Base-by-base conservation (phyloP, 2,797 vertebrate species). In the Hapalemur alaotrensis region DNA sequence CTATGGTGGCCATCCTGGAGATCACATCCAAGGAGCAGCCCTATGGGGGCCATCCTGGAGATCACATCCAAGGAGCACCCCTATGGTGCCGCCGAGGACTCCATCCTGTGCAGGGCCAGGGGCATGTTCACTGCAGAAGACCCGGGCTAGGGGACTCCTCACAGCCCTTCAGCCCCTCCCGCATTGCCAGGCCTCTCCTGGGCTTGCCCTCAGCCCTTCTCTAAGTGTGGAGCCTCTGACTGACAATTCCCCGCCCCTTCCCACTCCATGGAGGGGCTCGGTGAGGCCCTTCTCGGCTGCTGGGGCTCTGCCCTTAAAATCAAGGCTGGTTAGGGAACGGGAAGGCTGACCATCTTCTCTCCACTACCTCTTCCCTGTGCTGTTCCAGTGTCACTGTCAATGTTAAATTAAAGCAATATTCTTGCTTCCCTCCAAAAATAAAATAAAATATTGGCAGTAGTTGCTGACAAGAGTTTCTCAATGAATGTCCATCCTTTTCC, bases 21-120 rank as follows among this genome's bases (percentile, higher is more conserved):
- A 99, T 99, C 93, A 99, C 99, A 0, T 99, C 99, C 65, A 99
- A 99, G 97, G 99, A 99, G 97, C 99, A 99, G 86, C 99, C 32
- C 63, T 23, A 99, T 0, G 57, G 23, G n/a, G n/a, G n/a, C n/a
- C n/a, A n/a, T 99, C 48, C 98, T 99, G 96, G 99, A 99, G 98
- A 99, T 99, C 93, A 99, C 99, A 0, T 99, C 99, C 65, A 99
- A 99, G 97, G 99, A 99, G 97, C 99, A 99, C 86, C 99, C 32
- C 63, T 23, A 99, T 0, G 57, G 23, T 25, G 4, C 23, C 1
- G 98, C 99, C 97, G 99, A 99, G 98, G 99, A 99, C 98, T 99
- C 99, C 81, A 99, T 99, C 97, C 98, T 99, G 76, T 99, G 99
- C 82, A 99, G 99, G 0, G 99, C 99, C 97, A 99, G 99, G 97